phyloP scores from a whole-genome alignment of 2,888 invertebrate species.

The Ceratothoa steindachneri region DNA sequence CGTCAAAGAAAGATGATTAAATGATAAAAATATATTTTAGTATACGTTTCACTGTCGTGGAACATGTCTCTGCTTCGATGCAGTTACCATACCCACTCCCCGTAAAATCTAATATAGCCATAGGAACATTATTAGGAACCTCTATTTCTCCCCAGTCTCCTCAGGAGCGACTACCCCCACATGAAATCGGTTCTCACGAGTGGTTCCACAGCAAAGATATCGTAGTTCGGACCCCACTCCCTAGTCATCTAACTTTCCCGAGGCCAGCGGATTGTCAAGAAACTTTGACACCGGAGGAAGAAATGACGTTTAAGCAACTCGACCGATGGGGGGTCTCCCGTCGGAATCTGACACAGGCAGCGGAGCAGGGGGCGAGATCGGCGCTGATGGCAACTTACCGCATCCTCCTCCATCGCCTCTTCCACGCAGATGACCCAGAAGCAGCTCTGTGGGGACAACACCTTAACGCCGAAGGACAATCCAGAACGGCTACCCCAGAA shows the following conservation, averaged over 20 bases:
- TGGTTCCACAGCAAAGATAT: background rate
- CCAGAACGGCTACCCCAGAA: background rate
- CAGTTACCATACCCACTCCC: too few species aligned
- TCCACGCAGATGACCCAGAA: conserved; percentile 13
- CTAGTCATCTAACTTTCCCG: conserved; percentile 12
- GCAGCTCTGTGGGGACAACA: background rate
- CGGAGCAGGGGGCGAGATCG: conserved; percentile 61
- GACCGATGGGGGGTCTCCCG: conserved; percentile 61
- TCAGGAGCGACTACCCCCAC: background rate
- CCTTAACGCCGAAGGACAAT: background rate
- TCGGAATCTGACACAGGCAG: conserved; percentile 59
- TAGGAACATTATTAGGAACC: too few species aligned
- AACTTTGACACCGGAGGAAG: conserved; percentile 53
- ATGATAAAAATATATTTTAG: too few species aligned
- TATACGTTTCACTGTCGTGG: too few species aligned
- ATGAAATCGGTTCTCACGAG: background rate
- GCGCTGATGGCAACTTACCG: conserved; percentile 68
- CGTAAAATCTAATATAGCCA: too few species aligned
- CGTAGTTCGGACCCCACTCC: background rate
- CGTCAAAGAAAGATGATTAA: too few species aligned
- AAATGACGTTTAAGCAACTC: conserved; percentile 58
- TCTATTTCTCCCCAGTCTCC: too few species aligned
- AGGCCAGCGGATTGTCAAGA: background rate
- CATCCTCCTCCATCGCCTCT: conserved; percentile 60
- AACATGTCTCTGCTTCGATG: too few species aligned